Evolutionary conservation across 2,113 vertebrate species (phyloP).

Genomic region (Clinocottus analis): DNA sequence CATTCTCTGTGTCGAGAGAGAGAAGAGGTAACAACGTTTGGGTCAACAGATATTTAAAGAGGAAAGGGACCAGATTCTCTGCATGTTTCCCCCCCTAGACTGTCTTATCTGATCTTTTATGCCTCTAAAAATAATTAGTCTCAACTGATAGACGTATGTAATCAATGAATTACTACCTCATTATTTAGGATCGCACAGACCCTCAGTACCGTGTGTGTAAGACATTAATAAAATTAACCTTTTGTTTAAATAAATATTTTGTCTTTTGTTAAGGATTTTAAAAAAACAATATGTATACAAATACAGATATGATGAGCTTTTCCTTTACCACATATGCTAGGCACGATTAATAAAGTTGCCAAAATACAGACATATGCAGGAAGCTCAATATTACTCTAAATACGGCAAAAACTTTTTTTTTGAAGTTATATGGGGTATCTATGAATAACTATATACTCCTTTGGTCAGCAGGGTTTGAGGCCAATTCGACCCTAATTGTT

Average conservation of each 20-base stretch:
- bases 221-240: neutral
- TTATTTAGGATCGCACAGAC: neutral
- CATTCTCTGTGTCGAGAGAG: slow-evolving; percentile 63
- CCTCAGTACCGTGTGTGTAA: neutral
- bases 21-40: neutral
- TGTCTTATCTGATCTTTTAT: neutral
- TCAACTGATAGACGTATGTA: neutral
- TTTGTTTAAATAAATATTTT: neutral
- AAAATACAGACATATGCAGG: no score
- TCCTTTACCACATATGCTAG: neutral
- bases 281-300: neutral
- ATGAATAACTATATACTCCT: neutral
- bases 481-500: neutral
- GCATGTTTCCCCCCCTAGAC: neutral
- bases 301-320: neutral
- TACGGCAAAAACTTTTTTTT: neutral
- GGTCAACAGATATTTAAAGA: neutral
- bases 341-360: no score
- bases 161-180: neutral
- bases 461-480: neutral
- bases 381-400: no score
- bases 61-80: neutral
- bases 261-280: neutral
- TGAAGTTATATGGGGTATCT: neutral
- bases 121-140: neutral